Evolutionary conservation across 2,888 invertebrate species (phyloP).

Genomic region (Lithophane leautieri): DNA sequence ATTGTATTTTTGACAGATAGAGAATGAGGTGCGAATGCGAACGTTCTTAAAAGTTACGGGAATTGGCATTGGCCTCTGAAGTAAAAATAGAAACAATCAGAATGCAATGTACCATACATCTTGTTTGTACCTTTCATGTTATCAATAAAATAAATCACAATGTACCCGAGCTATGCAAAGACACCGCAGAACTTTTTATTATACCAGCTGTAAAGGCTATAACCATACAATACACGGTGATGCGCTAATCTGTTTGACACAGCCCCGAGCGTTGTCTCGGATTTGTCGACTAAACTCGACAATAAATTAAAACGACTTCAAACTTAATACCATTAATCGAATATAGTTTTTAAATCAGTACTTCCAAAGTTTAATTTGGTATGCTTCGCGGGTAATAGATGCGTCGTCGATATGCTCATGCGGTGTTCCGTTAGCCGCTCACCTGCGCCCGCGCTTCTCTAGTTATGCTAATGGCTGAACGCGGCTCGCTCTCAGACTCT

Average conservation of each 20-base stretch:
- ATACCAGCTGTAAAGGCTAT: slow-evolving; percentile 79
- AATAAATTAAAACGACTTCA: slow-evolving; percentile 76
- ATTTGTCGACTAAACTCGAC: slow-evolving; percentile 79
- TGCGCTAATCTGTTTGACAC: slow-evolving; percentile 84
- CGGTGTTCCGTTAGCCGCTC: slow-evolving; percentile 87
- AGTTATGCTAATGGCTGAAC: slow-evolving; percentile 88
- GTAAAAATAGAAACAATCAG: slow-evolving; percentile 70
- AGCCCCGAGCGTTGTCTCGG: slow-evolving; percentile 79
- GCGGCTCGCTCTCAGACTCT: slow-evolving; percentile 79
- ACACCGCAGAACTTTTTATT: slow-evolving; percentile 77
- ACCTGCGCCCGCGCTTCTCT: slow-evolving; percentile 89
- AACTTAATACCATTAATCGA: slow-evolving; percentile 61
- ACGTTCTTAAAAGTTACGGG: no score
- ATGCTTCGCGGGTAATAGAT: slow-evolving; percentile 75
- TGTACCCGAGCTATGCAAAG: slow-evolving; percentile 69
- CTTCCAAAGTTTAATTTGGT: slow-evolving; percentile 79
- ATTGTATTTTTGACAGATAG: no score
- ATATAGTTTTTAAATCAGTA: slow-evolving; percentile 74
- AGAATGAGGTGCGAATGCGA: no score
- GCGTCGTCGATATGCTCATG: slow-evolving; percentile 80
- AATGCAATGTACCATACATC: slow-evolving; percentile 74
- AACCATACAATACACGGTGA: slow-evolving; percentile 83
- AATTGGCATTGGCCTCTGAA: no score
- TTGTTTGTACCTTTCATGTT: slow-evolving; percentile 79
- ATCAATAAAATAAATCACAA: slow-evolving; percentile 80